These are phyloP conservation scores for Meandrusa payeni DNA, from an alignment of 2,888 invertebrate genomes.

Conservation along the genomic window DNA sequence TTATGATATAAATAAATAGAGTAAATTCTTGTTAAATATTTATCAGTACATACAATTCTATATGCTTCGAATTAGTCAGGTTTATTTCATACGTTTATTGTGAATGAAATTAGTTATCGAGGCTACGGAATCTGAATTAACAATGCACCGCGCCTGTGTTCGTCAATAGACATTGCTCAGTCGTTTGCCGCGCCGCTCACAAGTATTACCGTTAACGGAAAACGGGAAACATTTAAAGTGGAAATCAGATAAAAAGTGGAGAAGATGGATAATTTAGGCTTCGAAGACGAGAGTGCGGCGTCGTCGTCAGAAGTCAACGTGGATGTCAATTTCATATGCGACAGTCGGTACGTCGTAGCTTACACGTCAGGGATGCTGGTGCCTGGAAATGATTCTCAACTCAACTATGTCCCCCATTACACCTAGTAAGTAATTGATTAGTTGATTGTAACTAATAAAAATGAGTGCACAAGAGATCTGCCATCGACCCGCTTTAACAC, in stretches of 20 bases:
- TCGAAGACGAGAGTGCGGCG: slow-evolving; percentile 46
- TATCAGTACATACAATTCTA: no score
- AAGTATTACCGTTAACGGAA: slow-evolving; percentile 10
- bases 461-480: no score
- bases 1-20: no score
- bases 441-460: no score
- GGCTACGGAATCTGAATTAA: slow-evolving; percentile 42
- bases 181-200: slow-evolving; percentile 27
- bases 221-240: background rate
- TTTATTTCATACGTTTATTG: background rate
- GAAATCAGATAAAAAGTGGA: background rate
- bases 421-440: slow-evolving; percentile 7
- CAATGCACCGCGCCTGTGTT: slow-evolving; percentile 42
- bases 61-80: background rate
- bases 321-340: slow-evolving; percentile 2
- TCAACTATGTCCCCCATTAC: background rate
- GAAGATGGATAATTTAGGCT: slow-evolving; percentile 62
- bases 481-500: no score
- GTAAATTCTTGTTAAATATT: no score
- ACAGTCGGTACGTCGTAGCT: slow-evolving; percentile 4
- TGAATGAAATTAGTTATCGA: slow-evolving; percentile 33
- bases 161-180: slow-evolving; percentile 34
- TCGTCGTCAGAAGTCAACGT: slow-evolving; percentile 36
- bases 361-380: slow-evolving; percentile 9
- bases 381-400: background rate